These are phyloP conservation scores for Phenacoccus solenopsis DNA, from an alignment of 1,140 invertebrate genomes.

Conservation along the genomic window DNA sequence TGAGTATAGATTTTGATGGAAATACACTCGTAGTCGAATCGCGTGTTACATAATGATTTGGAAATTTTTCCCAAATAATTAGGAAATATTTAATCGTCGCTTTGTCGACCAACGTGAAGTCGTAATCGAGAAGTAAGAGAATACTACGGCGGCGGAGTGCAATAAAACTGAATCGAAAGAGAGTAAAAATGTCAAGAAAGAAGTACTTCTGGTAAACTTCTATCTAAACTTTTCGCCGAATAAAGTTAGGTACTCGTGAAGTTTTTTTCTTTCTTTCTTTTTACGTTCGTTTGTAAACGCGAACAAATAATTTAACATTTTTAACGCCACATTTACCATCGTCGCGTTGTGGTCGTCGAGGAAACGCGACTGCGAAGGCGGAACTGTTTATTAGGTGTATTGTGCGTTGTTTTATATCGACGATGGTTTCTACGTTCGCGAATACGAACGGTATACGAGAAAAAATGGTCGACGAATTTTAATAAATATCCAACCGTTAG, in stretches of 20 bases:
- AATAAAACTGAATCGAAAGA: neutral
- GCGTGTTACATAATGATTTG: neutral
- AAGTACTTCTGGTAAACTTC: neutral
- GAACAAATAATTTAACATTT: neutral
- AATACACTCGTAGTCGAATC: neutral
- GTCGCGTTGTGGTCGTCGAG: neutral
- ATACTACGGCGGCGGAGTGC: neutral
- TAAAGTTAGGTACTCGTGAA: too few species aligned
- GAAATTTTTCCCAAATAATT: neutral
- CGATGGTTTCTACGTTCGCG: too few species aligned
- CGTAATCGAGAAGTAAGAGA: neutral
- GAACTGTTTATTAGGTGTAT: neutral
- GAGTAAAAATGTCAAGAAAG: neutral
- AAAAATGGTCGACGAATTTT: too few species aligned
- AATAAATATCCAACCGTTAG: too few species aligned
- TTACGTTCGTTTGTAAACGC: neutral
- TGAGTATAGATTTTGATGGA: neutral
- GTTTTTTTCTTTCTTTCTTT: constrained; percentile 3
- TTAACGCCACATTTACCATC: neutral
- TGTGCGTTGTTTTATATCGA: neutral
- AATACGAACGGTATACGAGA: too few species aligned
- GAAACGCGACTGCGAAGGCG: too few species aligned
- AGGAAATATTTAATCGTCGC: neutral
- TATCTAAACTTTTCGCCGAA: neutral
- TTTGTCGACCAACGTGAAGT: too few species aligned